Evolutionary conservation across 2,113 vertebrate species (phyloP), one percentile per base, ranked within the genome.

Genomic region (Tyrannus savana): DNA sequence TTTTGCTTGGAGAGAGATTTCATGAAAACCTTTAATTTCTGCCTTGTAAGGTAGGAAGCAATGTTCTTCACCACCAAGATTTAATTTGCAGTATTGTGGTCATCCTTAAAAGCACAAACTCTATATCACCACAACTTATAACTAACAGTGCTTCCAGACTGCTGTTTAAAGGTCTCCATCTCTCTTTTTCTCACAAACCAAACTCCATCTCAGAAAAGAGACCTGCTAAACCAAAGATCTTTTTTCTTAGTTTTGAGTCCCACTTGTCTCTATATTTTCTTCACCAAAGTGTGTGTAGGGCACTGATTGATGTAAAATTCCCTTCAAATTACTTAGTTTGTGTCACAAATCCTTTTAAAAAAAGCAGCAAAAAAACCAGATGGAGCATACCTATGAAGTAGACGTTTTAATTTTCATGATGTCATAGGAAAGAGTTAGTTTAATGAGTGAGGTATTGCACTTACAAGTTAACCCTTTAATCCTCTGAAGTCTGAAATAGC

Each of bases 11-110:
- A 91, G 47, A 84, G 30, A 83, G 42, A 35, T 93, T 88, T 88
- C 95, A 71, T 88, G 67, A 84, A 83, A 96, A 80, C 21, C 91
- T 95, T 85, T 93, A 94, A 91, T 90, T 88, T 86, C 68, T 92
- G 79, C 85, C 82, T 84, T 77, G 82, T 63, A 55, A 95, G 47
- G 68, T 87, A 58, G 39, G 55, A 94, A 83, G 44, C 50, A 84
- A 80, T 86, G 79, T 56, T 90, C 85, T 85, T 88, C 76, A 77
- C 50, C 41, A 83, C 12, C 18, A 47, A 91, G 85, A 96, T 93
- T 96, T 88, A 80, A 91, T 96, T 93, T 96, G 63, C 52, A 78
- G 31, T 90, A 88, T 91, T 95, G 79, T 60, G 85, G 75, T 83
- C 68, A 94, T 90, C 71, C 67, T 76, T 94, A 95, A 93, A 19